phyloP scores from a whole-genome alignment of 2,888 invertebrate species.

The Aromia moschata region DNA sequence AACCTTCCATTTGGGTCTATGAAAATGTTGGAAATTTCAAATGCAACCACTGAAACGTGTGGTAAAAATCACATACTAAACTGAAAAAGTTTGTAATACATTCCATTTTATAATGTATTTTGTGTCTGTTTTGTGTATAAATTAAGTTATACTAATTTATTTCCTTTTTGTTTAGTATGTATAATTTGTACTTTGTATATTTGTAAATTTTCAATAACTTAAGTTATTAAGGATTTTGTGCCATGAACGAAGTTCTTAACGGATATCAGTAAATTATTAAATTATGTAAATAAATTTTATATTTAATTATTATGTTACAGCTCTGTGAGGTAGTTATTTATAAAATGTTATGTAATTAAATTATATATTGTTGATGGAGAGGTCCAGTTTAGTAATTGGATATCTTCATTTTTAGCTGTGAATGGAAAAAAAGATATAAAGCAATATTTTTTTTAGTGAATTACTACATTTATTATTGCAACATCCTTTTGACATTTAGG shows the following conservation, averaged over 20 bases:
- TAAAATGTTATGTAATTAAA: slow-evolving; percentile 21
- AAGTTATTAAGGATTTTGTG: slow-evolving; percentile 10
- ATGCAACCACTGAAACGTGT: too few relatives aligned
- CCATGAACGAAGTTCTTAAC: too few relatives aligned
- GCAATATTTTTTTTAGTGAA: too few relatives aligned
- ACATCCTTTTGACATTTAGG: too few relatives aligned
- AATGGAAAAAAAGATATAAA: slow-evolving; percentile 1
- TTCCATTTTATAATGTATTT: slow-evolving; percentile 15
- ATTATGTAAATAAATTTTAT: slow-evolving; percentile 21
- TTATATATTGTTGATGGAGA: slow-evolving; percentile 20
- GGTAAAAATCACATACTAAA: too few relatives aligned
- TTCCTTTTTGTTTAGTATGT: slow-evolving; percentile 18
- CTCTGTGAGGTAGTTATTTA: slow-evolving; percentile 8
- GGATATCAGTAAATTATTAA: slow-evolving; percentile 9
- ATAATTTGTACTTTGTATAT: slow-evolving; percentile 18
- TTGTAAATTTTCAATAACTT: slow-evolving; percentile 11
- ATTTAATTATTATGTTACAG: slow-evolving; percentile 15
- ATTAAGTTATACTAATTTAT: slow-evolving; percentile 22
- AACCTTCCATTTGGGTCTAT: too few relatives aligned
- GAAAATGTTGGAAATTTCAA: too few relatives aligned
- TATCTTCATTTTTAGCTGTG: slow-evolving; percentile 18
- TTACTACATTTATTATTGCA: too few relatives aligned
- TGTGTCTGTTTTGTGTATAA: not conserved
- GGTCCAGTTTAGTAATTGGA: slow-evolving; percentile 10
- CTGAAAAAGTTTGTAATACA: too few relatives aligned